Base-by-base conservation (phyloP, 2,888 invertebrate genomes). In the Arge pagana region DNA sequence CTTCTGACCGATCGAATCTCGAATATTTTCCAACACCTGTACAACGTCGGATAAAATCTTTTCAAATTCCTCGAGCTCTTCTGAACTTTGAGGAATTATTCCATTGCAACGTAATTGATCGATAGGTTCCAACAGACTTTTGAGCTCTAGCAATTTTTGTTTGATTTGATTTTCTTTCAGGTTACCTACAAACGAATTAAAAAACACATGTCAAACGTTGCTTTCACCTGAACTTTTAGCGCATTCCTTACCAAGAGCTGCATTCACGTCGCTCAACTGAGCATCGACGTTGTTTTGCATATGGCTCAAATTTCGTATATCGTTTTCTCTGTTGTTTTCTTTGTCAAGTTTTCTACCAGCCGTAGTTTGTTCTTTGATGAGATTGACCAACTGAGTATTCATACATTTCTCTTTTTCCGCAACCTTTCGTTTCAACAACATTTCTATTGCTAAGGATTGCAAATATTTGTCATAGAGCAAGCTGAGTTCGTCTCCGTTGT, bases 381-480 rank as follows among this genome's bases (percentile, higher is more conserved):
- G 28, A 2, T 57, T 54, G 1, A 58, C 60, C 16, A 68, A 51
- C 26, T 64, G 62, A 0, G 45, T 50, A 0, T 53, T 4, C n/a
- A 59, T 53, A 3, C 31, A 23, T 11, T 55, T 53, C 4, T 57
- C 55, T 1, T 39, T 52, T 13, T 66, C 59, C n/a, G 60, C 49
- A 0, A 50, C 21, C n/a, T 58, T 66, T n/a, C 54, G 58, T 26
- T 57, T 59, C 28, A 64, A 35, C 21, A 67, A 43, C n/a, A 62
- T 43, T 28, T 63, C 50, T 2, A 42, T 43, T 56, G 60, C 54
- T 4, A 50, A 39, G 1, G 57, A 42, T 33, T 59, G 63, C 2
- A 68, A 55, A 48, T 65, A 64, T 45, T 61, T 57, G 28, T 69
- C 58, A 3, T 67, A 69, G 19, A 63, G 41, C 6, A 60, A 40